Base-by-base conservation (phyloP, 30 jellyfish, hydroid and myxozoan genomes). In the Hydractinia echinata region DNA sequence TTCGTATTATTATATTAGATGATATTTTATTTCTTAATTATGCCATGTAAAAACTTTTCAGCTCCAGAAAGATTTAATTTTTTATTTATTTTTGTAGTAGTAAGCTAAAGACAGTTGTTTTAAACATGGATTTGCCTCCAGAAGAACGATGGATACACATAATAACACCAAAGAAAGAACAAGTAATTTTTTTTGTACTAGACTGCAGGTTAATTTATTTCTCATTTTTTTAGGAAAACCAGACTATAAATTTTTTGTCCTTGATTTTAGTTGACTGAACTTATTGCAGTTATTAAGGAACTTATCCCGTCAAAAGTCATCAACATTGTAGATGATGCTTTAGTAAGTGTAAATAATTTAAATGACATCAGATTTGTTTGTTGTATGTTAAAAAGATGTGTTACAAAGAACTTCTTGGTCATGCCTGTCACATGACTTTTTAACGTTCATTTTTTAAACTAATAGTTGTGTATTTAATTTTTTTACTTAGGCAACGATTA, bases 221-320 rank as follows among this genome's bases (percentile, higher is more conserved):
- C 18, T 39, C 18, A 76, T 51, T 76, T 49, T 76, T 76, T 6
- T 4, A 8, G 55, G 4, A 6, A 72, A 9, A 20, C 16, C 30
- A 19, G 14, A 3, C 50, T 11, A 13, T 0, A 68, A 0, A 30
- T 11, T 15, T 68, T 68, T 16, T 13, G 15, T 11, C 79, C 79
- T 72, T 11, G 7, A 55, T 79, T 77, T 15, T 53, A 89, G 97
- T 79, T 89, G 54, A 72, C 71, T 55, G 89, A 79, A 19, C 82
- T 89, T 48, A 81, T 89, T 68, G 87, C 67, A 14, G 92, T 81
- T 49, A 84, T 89, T 51, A 89, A 84, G 81, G 83, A 89, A 48
- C 86, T 89, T n/a, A 89, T 89, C 8, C 89, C 97, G 8, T 10
- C 92, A 13, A 89, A 89, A 72, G 92, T 89, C n/a, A 76, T 89